phyloP scores from a whole-genome alignment of 92 coral and sea anemone genomes.

The Micromussa lordhowensis region DNA sequence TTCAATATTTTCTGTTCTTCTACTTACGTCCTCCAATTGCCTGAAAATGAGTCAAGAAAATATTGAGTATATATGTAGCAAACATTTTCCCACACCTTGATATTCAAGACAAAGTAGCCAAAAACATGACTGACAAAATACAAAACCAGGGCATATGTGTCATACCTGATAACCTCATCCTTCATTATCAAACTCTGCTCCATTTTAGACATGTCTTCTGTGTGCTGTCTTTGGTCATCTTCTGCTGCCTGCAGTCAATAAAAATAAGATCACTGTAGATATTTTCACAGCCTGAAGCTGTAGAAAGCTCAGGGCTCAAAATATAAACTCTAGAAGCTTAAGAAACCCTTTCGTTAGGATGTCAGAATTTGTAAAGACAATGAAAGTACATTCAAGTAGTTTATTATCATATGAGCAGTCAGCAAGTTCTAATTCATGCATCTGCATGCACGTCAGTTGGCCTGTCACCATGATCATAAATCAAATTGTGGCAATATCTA shows the following conservation, averaged over 20 bases:
- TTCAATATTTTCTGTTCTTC: slow-evolving; percentile 80
- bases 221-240: slow-evolving; percentile 89
- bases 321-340: too few relatives aligned
- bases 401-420: too few relatives aligned
- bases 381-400: too few relatives aligned
- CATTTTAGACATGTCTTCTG: slow-evolving; percentile 81
- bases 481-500: too few relatives aligned
- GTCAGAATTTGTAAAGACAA: too few relatives aligned
- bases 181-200: slow-evolving; percentile 82
- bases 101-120: too few relatives aligned
- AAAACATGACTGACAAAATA: too few relatives aligned
- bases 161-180: slow-evolving; percentile 88
- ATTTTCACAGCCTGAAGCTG: neutral
- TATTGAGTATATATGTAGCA: neutral
- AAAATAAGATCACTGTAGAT: neutral
- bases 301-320: neutral
- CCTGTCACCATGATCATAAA: too few relatives aligned
- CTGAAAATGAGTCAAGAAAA: slow-evolving; percentile 35
- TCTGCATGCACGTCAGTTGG: too few relatives aligned
- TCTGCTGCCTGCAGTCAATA: slow-evolving; percentile 79
- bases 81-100: neutral
- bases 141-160: too few relatives aligned
- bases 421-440: too few relatives aligned
- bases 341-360: too few relatives aligned
- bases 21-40: slow-evolving; percentile 71